Evolutionary conservation across 2,888 invertebrate genomes (phyloP).

Genomic region (Pasiphila rectangulata): DNA sequence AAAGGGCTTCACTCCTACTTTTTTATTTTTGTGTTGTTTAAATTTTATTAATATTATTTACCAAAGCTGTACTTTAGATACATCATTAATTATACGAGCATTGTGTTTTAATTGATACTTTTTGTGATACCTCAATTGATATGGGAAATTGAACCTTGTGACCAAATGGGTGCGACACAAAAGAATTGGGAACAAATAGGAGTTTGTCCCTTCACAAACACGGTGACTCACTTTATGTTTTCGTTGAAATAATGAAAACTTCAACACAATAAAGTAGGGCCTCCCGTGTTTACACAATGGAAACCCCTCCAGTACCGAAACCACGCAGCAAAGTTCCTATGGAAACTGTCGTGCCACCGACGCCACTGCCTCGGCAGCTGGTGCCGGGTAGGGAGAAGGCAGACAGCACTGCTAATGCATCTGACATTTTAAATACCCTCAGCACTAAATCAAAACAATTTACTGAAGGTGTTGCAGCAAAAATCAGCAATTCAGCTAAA

Average conservation of each 20-base stretch:
- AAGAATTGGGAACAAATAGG: neutral
- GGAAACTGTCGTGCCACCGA: constrained; percentile 61
- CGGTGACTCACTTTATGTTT: neutral
- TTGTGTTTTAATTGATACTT: too few species aligned
- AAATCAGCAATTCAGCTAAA: constrained; percentile 70
- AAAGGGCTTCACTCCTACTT: too few species aligned
- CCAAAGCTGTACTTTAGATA: too few species aligned
- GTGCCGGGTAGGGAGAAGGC: constrained; percentile 53
- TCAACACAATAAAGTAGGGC: neutral
- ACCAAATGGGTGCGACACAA: neutral
- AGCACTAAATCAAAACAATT: constrained; percentile 80
- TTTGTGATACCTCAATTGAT: too few species aligned
- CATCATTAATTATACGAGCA: too few species aligned
- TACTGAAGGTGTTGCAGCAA: constrained; percentile 77
- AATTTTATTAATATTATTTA: too few species aligned
- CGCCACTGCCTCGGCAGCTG: constrained; percentile 77
- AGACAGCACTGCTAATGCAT: constrained; percentile 2
- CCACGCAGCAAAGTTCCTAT: constrained; percentile 14
- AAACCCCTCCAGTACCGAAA: constrained; percentile 49
- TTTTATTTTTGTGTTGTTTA: too few species aligned
- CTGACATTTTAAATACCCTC: constrained; percentile 65
- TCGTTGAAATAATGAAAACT: neutral
- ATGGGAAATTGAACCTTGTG: neutral
- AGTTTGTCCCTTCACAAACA: neutral
- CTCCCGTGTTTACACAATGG: constrained; percentile 46